phyloP scores from a whole-genome alignment of 2,113 vertebrate genomes.

The Cochlearius cochlearius region DNA sequence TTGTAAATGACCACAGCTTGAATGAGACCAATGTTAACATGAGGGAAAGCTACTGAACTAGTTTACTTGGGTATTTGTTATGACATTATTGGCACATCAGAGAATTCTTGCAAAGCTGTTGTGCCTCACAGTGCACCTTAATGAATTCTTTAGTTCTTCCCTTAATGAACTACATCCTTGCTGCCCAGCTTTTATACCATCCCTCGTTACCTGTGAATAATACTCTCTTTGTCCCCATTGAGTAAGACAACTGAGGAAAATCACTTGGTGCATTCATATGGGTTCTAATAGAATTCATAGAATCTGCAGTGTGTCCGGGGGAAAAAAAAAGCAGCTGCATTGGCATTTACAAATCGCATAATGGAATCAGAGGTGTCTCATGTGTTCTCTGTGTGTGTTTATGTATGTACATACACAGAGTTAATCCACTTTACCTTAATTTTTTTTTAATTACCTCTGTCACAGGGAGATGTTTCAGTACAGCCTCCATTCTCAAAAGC shows the following conservation, averaged over 20 bases:
- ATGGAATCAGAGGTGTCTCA: background rate
- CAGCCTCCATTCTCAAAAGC: background rate
- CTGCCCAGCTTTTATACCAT: background rate
- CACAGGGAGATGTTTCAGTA: background rate
- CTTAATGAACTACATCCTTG: background rate
- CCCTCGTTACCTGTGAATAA: slow-evolving; percentile 9
- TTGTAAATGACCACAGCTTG: background rate
- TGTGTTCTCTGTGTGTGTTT: background rate
- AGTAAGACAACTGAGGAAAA: background rate
- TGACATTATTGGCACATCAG: slow-evolving; percentile 11
- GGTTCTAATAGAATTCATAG: background rate
- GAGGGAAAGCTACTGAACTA: background rate
- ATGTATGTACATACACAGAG: background rate
- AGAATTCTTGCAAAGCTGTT: background rate
- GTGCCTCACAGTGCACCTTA: background rate
- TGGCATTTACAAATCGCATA: background rate
- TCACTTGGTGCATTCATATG: background rate
- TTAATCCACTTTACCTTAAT: background rate
- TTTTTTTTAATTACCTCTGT: background rate
- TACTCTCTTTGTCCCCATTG: background rate
- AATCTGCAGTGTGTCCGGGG: background rate
- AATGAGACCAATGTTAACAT: background rate
- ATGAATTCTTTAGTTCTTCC: slow-evolving; percentile 27
- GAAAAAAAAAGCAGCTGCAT: background rate
- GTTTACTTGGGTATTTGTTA: slow-evolving; percentile 25